These are phyloP conservation scores for Diploptera punctata DNA, from an alignment of 2,888 invertebrate genomes.

Conservation along the genomic window DNA sequence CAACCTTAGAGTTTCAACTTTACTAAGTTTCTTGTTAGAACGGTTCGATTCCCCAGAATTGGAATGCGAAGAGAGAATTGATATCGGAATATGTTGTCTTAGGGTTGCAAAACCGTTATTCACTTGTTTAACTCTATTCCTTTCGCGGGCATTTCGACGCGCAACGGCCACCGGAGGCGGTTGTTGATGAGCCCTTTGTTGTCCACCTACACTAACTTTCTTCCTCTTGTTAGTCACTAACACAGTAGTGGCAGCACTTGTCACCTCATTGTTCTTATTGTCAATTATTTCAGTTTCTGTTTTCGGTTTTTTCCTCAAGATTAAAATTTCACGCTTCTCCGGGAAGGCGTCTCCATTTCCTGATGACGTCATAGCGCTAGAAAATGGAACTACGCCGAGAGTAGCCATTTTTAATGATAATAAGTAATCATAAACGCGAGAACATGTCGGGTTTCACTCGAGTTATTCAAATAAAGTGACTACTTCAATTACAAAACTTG, in stretches of 20 bases:
- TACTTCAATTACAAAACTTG: too few species aligned
- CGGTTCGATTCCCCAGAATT: slow-evolving; percentile 55
- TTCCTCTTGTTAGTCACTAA: not conserved
- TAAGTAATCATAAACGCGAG: too few species aligned
- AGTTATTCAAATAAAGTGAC: too few species aligned
- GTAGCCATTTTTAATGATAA: too few species aligned
- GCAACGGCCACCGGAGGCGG: slow-evolving; percentile 84
- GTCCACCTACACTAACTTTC: not conserved
- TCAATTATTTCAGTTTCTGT: not conserved
- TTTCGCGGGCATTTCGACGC: slow-evolving; percentile 88
- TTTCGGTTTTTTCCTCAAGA: slow-evolving; percentile 56
- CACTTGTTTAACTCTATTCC: slow-evolving; percentile 92
- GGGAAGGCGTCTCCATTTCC: slow-evolving; percentile 47
- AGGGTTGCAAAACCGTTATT: slow-evolving; percentile 91
- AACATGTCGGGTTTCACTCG: too few species aligned
- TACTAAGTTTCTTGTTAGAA: slow-evolving; percentile 77
- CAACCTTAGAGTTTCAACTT: slow-evolving; percentile 89
- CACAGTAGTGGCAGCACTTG: not conserved
- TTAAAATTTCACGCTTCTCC: slow-evolving; percentile 61
- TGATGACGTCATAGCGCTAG: slow-evolving; percentile 45
- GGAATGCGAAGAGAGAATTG: slow-evolving; percentile 73
- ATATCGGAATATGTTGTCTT: slow-evolving; percentile 84
- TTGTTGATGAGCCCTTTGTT: slow-evolving; percentile 18
- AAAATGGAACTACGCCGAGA: slow-evolving; percentile 60
- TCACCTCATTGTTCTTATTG: not conserved